Evolutionary conservation across 2,888 invertebrate species (phyloP).

Genomic region (Antheraea assamensis): DNA sequence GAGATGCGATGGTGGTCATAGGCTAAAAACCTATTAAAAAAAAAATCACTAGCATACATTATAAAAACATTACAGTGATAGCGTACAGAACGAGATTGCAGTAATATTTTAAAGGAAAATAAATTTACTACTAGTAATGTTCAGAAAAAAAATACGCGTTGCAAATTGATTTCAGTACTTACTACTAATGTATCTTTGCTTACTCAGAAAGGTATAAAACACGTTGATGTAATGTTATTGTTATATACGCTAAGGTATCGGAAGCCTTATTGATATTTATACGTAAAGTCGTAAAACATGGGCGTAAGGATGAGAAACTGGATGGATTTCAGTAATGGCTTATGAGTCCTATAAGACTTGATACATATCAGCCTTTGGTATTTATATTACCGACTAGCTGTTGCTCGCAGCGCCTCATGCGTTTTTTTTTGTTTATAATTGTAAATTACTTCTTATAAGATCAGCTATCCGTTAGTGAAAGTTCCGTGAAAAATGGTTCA

Average conservation of each 20-base stretch:
- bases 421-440: too few species aligned
- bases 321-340: constrained; percentile 11
- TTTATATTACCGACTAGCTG: too few species aligned
- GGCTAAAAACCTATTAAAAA: too few species aligned
- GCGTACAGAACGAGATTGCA: neutral
- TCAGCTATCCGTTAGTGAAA: too few species aligned
- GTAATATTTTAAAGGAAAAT: neutral
- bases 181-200: constrained; percentile 10
- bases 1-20: too few species aligned
- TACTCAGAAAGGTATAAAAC: constrained; percentile 2
- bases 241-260: constrained; percentile 9
- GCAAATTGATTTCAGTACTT: neutral
- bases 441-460: too few species aligned
- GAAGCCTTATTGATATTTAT: constrained; percentile 8
- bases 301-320: constrained; percentile 9
- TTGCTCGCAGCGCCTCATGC: too few species aligned
- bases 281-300: constrained; percentile 6
- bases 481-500: too few species aligned
- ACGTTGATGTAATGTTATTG: constrained; percentile 9
- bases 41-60: neutral
- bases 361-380: neutral
- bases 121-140: neutral
- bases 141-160: neutral
- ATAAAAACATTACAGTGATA: neutral
- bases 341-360: constrained; percentile 1